A percentile compares a stretch with the other conserved stretches of the same genome.
These are phyloP conservation scores for Kryptopterus vitreolus DNA, from an alignment of 2,797 vertebrate species.

Conservation along the genomic window DNA sequence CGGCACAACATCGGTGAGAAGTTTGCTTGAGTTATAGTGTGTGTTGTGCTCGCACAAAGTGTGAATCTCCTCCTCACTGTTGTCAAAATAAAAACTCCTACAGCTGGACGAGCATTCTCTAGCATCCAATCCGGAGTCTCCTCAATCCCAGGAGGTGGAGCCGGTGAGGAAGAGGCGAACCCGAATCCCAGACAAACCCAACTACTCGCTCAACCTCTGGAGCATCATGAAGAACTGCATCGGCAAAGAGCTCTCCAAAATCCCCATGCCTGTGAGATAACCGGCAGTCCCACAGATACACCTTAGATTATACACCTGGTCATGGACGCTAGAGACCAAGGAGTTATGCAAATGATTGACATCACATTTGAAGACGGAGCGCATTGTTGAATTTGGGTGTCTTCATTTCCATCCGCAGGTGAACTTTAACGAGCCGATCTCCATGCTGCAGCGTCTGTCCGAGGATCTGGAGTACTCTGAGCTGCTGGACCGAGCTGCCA, in stretches of 20 bases:
- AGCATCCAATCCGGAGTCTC: conserved; percentile 76
- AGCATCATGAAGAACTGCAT: conserved; percentile 99
- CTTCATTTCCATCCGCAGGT: conserved; percentile 70
- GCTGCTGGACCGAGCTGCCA: conserved; percentile 90
- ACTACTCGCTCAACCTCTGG: conserved; percentile 98
- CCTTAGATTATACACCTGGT: too few species aligned
- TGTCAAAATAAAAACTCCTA: too few species aligned
- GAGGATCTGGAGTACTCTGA: conserved; percentile 97
- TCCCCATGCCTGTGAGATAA: conserved; percentile 89
- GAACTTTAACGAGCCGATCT: conserved; percentile 97
- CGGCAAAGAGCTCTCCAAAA: conserved; percentile 96
- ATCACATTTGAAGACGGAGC: too few species aligned
- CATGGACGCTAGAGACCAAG: too few species aligned
- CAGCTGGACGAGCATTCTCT: conserved; percentile 76
- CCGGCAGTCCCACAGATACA: too few species aligned
- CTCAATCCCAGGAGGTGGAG: conserved; percentile 75
- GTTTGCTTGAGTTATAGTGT: neutral
- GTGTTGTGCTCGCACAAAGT: neutral
- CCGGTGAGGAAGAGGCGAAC: conserved; percentile 82
- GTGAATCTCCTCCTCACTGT: too few species aligned
- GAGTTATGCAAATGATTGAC: too few species aligned
- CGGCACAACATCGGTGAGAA: conserved; percentile 76
- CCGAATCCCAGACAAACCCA: conserved; percentile 90
- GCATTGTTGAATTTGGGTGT: too few species aligned
- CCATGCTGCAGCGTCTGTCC: conserved; percentile 95